Percentiles rank a stretch among this genome's conserved stretches.
These are phyloP conservation scores for Oenanthe melanoleuca DNA, from an alignment of 2,113 vertebrate genomes.

Conservation along the genomic window DNA sequence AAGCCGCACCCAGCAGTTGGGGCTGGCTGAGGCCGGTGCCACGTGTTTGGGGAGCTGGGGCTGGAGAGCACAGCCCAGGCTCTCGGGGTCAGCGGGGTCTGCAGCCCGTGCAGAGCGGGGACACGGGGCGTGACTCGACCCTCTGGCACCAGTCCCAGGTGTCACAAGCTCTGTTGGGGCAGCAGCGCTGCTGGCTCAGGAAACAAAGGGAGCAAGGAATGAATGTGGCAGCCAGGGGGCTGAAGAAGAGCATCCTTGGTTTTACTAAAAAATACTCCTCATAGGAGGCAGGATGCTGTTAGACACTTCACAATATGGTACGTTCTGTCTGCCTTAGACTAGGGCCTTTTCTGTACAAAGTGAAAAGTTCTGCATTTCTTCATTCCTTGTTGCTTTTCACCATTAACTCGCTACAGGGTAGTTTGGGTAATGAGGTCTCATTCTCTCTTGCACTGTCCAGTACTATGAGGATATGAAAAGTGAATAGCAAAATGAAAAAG, in stretches of 20 bases:
- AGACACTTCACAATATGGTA: fast-evolving
- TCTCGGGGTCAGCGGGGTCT: fast-evolving
- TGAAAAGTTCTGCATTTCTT: neutral
- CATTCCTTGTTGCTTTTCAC: neutral
- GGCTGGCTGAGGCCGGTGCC: no score
- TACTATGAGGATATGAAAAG: neutral
- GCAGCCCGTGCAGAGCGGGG: neutral
- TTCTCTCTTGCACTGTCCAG: neutral
- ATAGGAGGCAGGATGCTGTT: neutral
- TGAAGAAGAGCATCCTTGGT: neutral
- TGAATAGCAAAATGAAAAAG: neutral
- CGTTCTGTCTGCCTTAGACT: neutral
- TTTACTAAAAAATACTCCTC: neutral
- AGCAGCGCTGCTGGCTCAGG: neutral
- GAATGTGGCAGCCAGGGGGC: neutral
- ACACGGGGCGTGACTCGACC: neutral
- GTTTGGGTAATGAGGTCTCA: neutral
- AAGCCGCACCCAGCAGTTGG: neutral
- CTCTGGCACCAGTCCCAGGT: neutral
- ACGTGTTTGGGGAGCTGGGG: neutral
- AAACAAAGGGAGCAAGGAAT: neutral
- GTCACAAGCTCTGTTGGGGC: neutral
- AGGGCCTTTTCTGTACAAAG: neutral
- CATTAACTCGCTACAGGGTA: fast-evolving
- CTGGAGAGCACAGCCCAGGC: neutral